Base-by-base conservation (phyloP, 2,113 vertebrate species). In the Paratilapia polleni region DNA sequence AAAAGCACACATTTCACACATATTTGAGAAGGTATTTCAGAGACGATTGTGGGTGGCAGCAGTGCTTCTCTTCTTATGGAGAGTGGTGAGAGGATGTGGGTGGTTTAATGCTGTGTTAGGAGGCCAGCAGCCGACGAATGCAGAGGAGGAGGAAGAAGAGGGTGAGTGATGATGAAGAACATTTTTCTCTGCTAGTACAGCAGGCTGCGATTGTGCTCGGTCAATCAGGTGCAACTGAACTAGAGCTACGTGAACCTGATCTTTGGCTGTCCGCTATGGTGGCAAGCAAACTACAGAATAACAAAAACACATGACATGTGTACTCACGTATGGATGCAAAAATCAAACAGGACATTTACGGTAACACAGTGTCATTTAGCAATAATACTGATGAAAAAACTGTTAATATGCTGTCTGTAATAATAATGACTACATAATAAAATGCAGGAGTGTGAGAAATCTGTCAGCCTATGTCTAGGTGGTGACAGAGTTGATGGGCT, bases 111-210 rank as follows among this genome's bases (percentile, higher is more conserved):
- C 52, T 79, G 84, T 64, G 80, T 83, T 89, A 85, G 80, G 78
- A 86, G 85, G 81, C 84, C 81, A 83, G 82, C 78, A 87, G 84
- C 60, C 31, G 70, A 85, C 89, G 62, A 66, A 91, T 77, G 93
- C 88, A 92, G 93, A 94, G 93, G 93, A 86, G 92, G 91, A 94
- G 92, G 90, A 93, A 77, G 93, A 94, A 5, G 89, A 94, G 86
- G 86, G 47, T 79, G 90, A 90, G 47, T 54, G 88, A 82, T 87
- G 93, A 94, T 77, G 92, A 92, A 94, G 92, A 78, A 4, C 7
- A 59, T 74, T 87, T 70, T 87, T 79, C 52, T 76, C 75, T 68
- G 74, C 52, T 28, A 54, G 24, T 43, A 60, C 26, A 41, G 41
- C 82, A 61, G 54, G 58, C 22, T 73, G 11, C 11, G 56, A 43